Evolutionary conservation across 2,113 vertebrate genomes (phyloP), one percentile per base, ranked within the genome.

Genomic region (Labrus mixtus): DNA sequence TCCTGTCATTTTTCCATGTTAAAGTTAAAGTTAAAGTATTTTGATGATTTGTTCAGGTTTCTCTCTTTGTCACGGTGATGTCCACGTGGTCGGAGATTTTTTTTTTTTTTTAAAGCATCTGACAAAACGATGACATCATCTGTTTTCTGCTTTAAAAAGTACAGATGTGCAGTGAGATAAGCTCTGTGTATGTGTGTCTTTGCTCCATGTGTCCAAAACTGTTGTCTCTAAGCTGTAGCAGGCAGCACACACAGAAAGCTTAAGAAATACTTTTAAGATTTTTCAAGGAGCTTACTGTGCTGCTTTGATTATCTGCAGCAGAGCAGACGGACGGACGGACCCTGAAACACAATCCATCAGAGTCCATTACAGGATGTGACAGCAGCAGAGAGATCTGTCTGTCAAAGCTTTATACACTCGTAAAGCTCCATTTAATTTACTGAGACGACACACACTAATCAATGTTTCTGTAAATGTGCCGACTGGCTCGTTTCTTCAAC

Each of bases 231-330:
- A n/a, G 50, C 57, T 74, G 37, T 15, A 10, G 62, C 20, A 45
- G 15, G 63, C 20, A 45, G 15, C 51, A 20, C 51, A 78, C 41
- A 15, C 20, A 33, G 29, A n/a, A 17, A 56, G 57, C 48, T 63
- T 54, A 19, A 51, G 64, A 10, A 10, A 41, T 61, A 2, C 6
- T 16, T 46, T 48, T 6, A 48, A 48, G 17, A 17, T 17, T 57
- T 2, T 19, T 76, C 45, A 25, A 22, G 22, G 6, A 57, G n/a
- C 53, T 63, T 10, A 19, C 25, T 60, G 60, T 51, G 71, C 22
- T 43, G 10, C 2, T 48, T 51, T 67, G 22, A 46, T 29, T 57
- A 25, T 77, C 61, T 68, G 74, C 55, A 57, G 51, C 57, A 68
- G 29, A 67, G 43, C 64, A 65, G 65, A 8, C 50, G 43, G 57